Conservation (phyloP, 2,113 vertebrate genomes). For the Jaculus jaculus region DNA sequence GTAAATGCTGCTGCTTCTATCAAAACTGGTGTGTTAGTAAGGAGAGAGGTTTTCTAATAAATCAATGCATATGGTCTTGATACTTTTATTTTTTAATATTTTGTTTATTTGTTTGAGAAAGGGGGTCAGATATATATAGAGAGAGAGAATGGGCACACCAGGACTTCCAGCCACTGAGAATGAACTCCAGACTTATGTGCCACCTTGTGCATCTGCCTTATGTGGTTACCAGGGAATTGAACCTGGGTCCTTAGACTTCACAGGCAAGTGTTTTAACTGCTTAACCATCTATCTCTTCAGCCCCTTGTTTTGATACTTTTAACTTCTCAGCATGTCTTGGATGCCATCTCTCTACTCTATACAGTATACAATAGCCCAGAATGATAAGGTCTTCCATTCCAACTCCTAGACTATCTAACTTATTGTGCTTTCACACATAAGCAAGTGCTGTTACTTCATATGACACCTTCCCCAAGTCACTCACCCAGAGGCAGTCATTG, state of each 20-base stretch:
- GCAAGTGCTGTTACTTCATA: background rate
- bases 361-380: background rate
- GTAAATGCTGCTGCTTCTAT: conserved; percentile 12
- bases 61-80: background rate
- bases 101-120: no score
- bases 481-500: background rate
- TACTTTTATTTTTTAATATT: background rate
- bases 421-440: background rate
- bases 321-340: background rate
- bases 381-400: background rate
- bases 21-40: background rate
- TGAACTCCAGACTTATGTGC: no score
- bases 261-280: no score
- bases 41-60: background rate
- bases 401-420: background rate
- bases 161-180: no score
- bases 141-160: no score
- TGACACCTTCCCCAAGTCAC: background rate
- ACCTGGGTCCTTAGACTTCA: no score
- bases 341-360: background rate
- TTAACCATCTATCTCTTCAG: no score
- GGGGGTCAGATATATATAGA: no score
- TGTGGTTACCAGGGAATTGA: no score
- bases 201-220: no score
- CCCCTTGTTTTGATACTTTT: background rate